A percentile compares a stretch with the other conserved stretches of the same genome.
These are phyloP conservation scores for Andricus quercusramuli DNA, from an alignment of 2,888 invertebrate species.

Conservation along the genomic window DNA sequence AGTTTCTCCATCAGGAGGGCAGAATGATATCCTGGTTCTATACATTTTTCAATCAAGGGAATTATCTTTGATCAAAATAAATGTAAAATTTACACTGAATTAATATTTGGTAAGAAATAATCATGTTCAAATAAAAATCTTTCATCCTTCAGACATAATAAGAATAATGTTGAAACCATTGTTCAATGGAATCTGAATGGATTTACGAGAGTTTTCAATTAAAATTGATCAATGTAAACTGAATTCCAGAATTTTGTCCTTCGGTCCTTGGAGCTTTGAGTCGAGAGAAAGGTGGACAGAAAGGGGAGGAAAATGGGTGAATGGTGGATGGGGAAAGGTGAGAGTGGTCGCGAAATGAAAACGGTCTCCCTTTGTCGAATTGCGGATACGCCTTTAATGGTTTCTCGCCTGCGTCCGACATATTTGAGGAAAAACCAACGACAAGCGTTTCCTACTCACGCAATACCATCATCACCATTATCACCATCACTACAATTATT, in stretches of 20 bases:
- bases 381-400: conserved; percentile 35
- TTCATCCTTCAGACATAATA: not conserved
- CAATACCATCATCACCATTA: conserved; percentile 32
- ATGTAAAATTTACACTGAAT: not conserved
- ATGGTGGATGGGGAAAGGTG: conserved; percentile 6
- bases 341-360: conserved; percentile 21
- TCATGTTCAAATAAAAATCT: not conserved
- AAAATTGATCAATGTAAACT: conserved; percentile 28
- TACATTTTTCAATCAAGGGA: not conserved
- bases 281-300: conserved; percentile 20
- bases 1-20: too few species aligned
- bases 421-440: conserved; percentile 10
- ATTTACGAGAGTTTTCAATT: conserved; percentile 17
- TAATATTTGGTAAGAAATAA: not conserved
- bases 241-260: conserved; percentile 19
- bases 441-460: conserved; percentile 12
- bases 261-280: conserved; percentile 3
- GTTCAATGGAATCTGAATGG: not conserved
- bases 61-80: not conserved
- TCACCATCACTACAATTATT: conserved; percentile 2
- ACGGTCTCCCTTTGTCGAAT: conserved; percentile 27
- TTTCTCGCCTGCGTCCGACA: conserved; percentile 38
- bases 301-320: conserved; percentile 48
- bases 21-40: not conserved
- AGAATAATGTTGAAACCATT: conserved; percentile 1